These are phyloP conservation scores for Scaptomyza pallida DNA, from an alignment of 1,140 invertebrate species.

Conservation along the genomic window DNA sequence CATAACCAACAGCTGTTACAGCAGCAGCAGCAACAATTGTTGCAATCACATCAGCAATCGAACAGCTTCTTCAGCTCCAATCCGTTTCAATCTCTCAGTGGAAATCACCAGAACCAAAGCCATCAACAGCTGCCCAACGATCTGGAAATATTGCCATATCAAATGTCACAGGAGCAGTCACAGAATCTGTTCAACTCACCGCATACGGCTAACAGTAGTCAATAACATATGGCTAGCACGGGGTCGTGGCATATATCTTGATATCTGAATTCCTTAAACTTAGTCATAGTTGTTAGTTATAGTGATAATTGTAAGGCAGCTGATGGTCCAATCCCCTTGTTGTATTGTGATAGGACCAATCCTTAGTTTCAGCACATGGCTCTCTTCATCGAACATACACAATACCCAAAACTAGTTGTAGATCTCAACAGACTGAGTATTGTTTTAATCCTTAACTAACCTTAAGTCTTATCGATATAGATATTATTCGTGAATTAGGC, in stretches of 20 bases:
- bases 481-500: no score
- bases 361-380: constrained; percentile 37
- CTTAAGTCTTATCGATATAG: background rate
- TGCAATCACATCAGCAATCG: constrained; percentile 46
- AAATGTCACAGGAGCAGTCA: constrained; percentile 78
- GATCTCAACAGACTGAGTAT: constrained; percentile 80
- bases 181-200: constrained; percentile 76
- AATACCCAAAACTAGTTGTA: constrained; percentile 56
- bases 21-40: constrained; percentile 37
- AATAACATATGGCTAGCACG: constrained; percentile 18
- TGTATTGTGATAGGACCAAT: constrained; percentile 35
- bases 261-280: constrained; percentile 21
- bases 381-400: constrained; percentile 43
- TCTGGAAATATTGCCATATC: constrained; percentile 78
- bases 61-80: constrained; percentile 56
- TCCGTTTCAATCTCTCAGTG: constrained; percentile 54
- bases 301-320: constrained; percentile 2
- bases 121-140: constrained; percentile 73
- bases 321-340: background rate
- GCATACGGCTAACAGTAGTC: constrained; percentile 63
- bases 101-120: constrained; percentile 53
- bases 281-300: constrained; percentile 1
- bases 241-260: constrained; percentile 30
- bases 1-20: constrained; percentile 40
- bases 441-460: constrained; percentile 33